Conservation (phyloP, 2,888 invertebrate genomes). For the Harpalus rufipes region DNA sequence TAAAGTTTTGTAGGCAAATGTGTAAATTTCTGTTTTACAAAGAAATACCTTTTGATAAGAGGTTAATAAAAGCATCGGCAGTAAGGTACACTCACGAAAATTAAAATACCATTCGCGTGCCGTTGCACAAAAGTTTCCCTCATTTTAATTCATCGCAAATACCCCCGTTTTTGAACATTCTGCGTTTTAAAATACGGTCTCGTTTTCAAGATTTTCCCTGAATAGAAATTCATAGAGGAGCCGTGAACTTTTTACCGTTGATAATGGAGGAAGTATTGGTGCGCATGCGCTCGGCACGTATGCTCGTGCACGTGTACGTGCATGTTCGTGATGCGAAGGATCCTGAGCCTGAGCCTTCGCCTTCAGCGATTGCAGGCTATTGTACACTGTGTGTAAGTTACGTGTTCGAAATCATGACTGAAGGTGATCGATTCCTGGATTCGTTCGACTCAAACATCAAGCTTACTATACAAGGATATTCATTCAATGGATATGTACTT, state of each 20-base stretch:
- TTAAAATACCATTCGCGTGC: conserved; percentile 54
- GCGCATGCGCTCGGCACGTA: conserved; percentile 30
- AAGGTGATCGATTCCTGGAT: conserved; percentile 12
- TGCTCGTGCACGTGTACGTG: conserved; percentile 18
- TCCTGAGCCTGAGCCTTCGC: not conserved
- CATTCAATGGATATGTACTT: not conserved
- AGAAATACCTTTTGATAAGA: conserved; percentile 43
- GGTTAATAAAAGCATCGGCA: conserved; percentile 43
- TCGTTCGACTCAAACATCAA: not conserved
- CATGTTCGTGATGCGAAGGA: conserved; percentile 23
- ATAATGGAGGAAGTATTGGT: conserved; percentile 40
- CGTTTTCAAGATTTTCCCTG: conserved; percentile 55
- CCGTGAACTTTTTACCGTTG: conserved; percentile 55
- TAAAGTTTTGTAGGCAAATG: conserved; percentile 17
- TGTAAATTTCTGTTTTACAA: conserved; percentile 15
- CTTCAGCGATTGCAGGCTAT: conserved; percentile 42
- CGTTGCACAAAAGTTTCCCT: conserved; percentile 50
- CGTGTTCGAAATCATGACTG: conserved; percentile 40
- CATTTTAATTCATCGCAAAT: conserved; percentile 56
- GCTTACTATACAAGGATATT: not conserved
- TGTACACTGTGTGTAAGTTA: conserved; percentile 37
- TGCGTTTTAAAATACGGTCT: conserved; percentile 55
- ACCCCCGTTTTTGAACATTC: conserved; percentile 42
- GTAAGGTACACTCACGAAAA: conserved; percentile 33
- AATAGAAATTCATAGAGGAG: conserved; percentile 62